Percentiles rank a stretch among this genome's conserved stretches.
Evolutionary conservation across 2,113 vertebrate species (phyloP).

Genomic region (Nansenia antarctica): DNA sequence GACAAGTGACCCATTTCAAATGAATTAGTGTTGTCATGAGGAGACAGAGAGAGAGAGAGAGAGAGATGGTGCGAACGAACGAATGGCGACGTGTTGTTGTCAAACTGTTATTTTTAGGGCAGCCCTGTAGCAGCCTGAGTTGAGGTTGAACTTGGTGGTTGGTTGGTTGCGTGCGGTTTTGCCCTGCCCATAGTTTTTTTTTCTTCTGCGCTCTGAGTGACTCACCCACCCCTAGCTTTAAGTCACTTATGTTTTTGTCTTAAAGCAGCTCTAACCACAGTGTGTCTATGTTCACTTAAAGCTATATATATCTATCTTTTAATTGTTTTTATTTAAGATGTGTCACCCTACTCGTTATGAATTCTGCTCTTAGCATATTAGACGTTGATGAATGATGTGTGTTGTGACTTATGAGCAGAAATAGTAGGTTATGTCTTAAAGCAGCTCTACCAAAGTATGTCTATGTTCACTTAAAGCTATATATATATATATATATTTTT

Average conservation of each 20-base stretch:
- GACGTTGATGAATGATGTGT: no score
- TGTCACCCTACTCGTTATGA: neutral
- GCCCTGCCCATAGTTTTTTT: conserved; percentile 44
- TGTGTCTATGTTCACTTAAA: no score
- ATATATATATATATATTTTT: no score
- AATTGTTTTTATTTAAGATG: no score
- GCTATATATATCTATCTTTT: no score
- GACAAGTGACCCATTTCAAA: conserved; percentile 21
- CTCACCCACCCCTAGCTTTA: conserved; percentile 23
- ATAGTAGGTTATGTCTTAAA: no score
- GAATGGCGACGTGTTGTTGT: conserved; percentile 6
- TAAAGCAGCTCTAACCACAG: no score
- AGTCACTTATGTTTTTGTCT: conserved; percentile 13
- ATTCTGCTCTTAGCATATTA: neutral
- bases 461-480: no score
- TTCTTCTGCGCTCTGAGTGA: no score
- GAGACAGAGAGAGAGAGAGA: conserved; percentile 12
- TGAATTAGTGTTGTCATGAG: neutral
- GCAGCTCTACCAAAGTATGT: no score
- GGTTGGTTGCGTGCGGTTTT: conserved; percentile 45
- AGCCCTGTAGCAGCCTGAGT: conserved; percentile 13
- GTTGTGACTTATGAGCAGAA: no score
- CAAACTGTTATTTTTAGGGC: conserved; percentile 8
- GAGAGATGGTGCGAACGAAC: neutral
- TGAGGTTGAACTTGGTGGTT: conserved; percentile 54